Evolutionary conservation across 2,797 vertebrate genomes (phyloP).

Genomic region (Poecilia gillii): DNA sequence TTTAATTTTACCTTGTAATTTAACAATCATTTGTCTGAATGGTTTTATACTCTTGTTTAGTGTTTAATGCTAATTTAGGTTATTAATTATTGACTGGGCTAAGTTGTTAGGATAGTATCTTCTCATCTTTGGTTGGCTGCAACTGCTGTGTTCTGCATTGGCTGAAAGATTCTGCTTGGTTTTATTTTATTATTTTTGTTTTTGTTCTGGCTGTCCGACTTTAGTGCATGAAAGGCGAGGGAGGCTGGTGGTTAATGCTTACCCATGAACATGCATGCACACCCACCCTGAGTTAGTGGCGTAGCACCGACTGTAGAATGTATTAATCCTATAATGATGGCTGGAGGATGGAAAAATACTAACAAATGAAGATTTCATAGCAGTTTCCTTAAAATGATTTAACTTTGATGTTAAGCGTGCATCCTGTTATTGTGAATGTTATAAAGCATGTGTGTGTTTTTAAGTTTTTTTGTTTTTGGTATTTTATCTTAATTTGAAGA

Average conservation of each 20-base stretch:
- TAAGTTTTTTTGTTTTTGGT: not conserved
- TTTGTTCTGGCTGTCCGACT: conserved; percentile 50
- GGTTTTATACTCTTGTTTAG: conserved; percentile 1
- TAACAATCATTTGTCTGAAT: conserved; percentile 9
- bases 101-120: conserved; percentile 21
- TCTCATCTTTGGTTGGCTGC: conserved; percentile 60
- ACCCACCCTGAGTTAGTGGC: conserved; percentile 16
- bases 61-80: conserved; percentile 5
- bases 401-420: not conserved
- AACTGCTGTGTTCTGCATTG: conserved; percentile 68
- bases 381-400: not conserved
- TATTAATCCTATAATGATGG: conserved; percentile 19
- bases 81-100: conserved; percentile 19
- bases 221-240: conserved; percentile 51
- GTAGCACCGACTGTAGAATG: conserved; percentile 25
- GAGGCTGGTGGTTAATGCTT: conserved; percentile 66
- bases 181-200: conserved; percentile 39
- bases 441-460: not conserved
- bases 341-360: conserved; percentile 38
- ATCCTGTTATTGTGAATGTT: conserved; percentile 14
- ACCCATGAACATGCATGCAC: conserved; percentile 54
- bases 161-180: conserved; percentile 64
- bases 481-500: not conserved
- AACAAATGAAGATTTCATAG: conserved; percentile 25
- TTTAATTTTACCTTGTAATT: conserved; percentile 4